Conservation (phyloP, 2,888 invertebrate genomes). For the Agrotis clavis region DNA sequence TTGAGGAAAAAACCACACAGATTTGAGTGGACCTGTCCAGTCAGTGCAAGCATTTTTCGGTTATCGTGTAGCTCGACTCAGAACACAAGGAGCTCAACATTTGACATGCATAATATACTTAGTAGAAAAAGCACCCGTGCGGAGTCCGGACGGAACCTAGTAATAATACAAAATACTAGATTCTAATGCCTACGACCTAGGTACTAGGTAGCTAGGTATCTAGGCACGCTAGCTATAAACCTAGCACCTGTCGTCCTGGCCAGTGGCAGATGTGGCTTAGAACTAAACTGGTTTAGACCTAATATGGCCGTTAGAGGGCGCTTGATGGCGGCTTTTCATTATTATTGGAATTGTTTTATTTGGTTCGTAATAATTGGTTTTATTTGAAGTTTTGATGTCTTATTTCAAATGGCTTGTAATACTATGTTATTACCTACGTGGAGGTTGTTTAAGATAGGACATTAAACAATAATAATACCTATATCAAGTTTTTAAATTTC, state of each 20-base stretch:
- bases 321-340: slow-evolving; percentile 12
- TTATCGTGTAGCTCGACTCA: no score
- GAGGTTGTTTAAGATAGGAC: no score
- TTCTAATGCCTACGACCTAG: slow-evolving; percentile 53
- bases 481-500: no score
- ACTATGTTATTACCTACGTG: no score
- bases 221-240: slow-evolving; percentile 42
- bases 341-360: slow-evolving; percentile 17
- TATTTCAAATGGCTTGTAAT: no score
- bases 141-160: neutral
- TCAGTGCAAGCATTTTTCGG: no score
- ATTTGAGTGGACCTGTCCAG: no score
- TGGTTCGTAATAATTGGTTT: neutral
- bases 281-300: slow-evolving; percentile 46
- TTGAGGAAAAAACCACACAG: no score
- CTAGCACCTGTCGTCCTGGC: slow-evolving; percentile 43
- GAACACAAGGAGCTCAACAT: no score
- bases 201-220: slow-evolving; percentile 6
- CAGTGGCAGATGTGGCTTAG: slow-evolving; percentile 52
- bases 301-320: slow-evolving; percentile 36
- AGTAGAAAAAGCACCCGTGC: no score
- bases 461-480: no score
- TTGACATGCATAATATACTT: no score
- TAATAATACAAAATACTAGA: slow-evolving; percentile 13
- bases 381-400: neutral